phyloP scores from a whole-genome alignment of 2,113 vertebrate species.

The Oreocharis arfaki region DNA sequence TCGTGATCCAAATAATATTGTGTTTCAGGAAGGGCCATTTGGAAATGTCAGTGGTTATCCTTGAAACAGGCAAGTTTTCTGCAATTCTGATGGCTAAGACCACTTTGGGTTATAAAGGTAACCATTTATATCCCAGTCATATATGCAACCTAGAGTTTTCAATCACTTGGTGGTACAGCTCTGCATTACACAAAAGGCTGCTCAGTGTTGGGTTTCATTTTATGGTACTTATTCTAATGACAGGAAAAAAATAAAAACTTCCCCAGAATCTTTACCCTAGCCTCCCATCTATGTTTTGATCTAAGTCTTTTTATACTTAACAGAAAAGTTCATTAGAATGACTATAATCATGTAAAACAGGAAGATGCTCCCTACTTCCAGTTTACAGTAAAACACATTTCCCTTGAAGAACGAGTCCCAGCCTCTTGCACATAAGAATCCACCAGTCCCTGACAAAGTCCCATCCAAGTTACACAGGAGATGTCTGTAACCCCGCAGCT shows the following conservation, averaged over 20 bases:
- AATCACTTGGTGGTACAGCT: not conserved
- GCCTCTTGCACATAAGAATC: not conserved
- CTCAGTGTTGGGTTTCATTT: not conserved
- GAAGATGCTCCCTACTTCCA: not conserved
- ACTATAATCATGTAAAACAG: not conserved
- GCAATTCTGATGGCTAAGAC: not conserved
- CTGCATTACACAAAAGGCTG: not conserved
- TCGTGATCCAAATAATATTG: not conserved
- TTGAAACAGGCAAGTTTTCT: not conserved
- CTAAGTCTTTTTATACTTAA: not conserved
- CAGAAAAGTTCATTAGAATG: not conserved
- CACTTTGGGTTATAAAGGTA: not conserved
- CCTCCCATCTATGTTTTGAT: not conserved
- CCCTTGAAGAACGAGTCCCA: not conserved
- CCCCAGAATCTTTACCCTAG: not conserved
- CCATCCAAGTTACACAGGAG: rapidly evolving
- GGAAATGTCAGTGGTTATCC: not conserved
- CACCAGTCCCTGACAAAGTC: not conserved
- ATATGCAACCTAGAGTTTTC: not conserved
- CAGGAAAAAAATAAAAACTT: not conserved
- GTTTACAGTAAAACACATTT: not conserved
- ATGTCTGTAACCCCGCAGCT: rapidly evolving
- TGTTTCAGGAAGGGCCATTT: not conserved
- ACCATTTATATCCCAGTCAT: not conserved
- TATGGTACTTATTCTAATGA: not conserved